A percentile compares a stretch with the other conserved stretches of the same genome.
Evolutionary conservation across 2,797 vertebrate species (phyloP).

Genomic region (Pseudochaenichthys georgianus): DNA sequence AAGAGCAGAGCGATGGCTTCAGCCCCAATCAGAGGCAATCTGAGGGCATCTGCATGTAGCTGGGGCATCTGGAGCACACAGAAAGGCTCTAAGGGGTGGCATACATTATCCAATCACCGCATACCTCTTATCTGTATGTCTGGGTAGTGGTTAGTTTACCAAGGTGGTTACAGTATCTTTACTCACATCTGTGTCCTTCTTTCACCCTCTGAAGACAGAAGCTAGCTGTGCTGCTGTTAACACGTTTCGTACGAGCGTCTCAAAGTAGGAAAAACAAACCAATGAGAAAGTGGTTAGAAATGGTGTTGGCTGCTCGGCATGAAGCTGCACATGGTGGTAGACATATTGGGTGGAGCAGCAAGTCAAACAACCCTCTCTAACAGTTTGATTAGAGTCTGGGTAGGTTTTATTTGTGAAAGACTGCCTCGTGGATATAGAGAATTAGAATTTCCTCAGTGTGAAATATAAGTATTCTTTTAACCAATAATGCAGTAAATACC

Average conservation of each 20-base stretch:
- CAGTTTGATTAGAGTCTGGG: neutral
- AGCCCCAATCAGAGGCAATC: slow-evolving; percentile 61
- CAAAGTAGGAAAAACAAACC: too few species aligned
- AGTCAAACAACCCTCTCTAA: neutral
- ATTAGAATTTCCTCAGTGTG: neutral
- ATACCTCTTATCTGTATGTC: slow-evolving; percentile 14
- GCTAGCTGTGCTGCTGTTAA: neutral
- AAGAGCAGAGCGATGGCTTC: slow-evolving; percentile 68
- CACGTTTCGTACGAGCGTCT: too few species aligned
- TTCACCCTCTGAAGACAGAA: neutral
- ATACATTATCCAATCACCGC: slow-evolving; percentile 26
- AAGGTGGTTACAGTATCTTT: neutral
- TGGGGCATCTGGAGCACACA: slow-evolving; percentile 42
- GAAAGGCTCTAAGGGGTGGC: neutral
- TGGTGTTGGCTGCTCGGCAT: neutral
- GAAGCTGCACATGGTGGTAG: neutral
- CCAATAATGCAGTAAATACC: neutral
- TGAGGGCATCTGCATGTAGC: slow-evolving; percentile 58
- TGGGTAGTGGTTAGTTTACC: slow-evolving; percentile 28
- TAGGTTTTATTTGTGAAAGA: neutral
- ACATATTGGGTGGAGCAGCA: neutral
- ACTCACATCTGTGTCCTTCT: slow-evolving; percentile 23
- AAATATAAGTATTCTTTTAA: neutral
- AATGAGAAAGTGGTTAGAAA: too few species aligned
- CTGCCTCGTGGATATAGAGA: neutral